Base-by-base conservation (phyloP, 2,113 vertebrate genomes). In the Apteryx mantelli region DNA sequence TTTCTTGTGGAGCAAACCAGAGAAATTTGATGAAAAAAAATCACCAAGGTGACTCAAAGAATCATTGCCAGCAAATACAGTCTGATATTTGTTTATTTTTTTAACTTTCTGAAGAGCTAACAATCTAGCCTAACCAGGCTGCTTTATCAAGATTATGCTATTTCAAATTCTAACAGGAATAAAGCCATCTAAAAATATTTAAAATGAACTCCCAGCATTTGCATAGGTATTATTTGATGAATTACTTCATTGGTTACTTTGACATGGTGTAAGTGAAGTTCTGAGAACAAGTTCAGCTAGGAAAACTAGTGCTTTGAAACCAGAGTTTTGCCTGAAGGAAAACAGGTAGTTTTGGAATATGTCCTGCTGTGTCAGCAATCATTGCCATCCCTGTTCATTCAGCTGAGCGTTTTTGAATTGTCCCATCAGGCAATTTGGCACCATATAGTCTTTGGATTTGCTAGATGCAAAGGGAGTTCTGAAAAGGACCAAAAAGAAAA, bases 371-470 rank as follows among this genome's bases (percentile, higher is more conserved):
- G 26, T 61, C 63, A 52, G 82, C 89, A 93, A 79, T 91, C 42
- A 9, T 53, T 93, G 64, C 82, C 82, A 32, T 56, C 71, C 64
- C 71, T 50, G 55, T 64, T 86, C 25, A 5, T 78, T 91, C 75
- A 56, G 77, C 36, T 60, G 80, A 86, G 61, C 77, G 66, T 28
- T 38, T 42, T 38, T 87, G 70, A 52, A 69, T 81, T 56, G 24
- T 63, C 86, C 79, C 94, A 77, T 86, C 60, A 74, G 78, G 64
- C n/a, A 88, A 42, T 92, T 97, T 96, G 84, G 84, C 84, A 95
- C 44, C 7, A 17, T 36, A 7, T 21, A 86, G 44, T 46, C 44
- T 93, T 96, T 87, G 95, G 85, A 93, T 86, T 87, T 2, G 1
- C 82, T 93, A n/a, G 50, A 60, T 65, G 80, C 40, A 32, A 88